A percentile compares a stretch with the other conserved stretches of the same genome.
phyloP scores from a whole-genome alignment of 2,797 vertebrate genomes.

The Leucoraja ocellata region DNA sequence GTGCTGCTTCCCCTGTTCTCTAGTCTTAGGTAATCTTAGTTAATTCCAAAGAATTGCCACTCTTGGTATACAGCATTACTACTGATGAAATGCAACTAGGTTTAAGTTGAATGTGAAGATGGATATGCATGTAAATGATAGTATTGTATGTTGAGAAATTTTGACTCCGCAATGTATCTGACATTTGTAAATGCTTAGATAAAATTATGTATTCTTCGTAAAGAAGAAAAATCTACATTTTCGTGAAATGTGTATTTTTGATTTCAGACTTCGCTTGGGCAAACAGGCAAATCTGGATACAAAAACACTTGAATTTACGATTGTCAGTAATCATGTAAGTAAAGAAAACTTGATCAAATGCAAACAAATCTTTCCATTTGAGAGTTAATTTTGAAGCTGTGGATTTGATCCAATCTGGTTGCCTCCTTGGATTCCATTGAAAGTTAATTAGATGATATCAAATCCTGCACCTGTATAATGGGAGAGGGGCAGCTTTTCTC shows the following conservation, averaged over 20 bases:
- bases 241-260: slow-evolving; percentile 31
- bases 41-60: not conserved
- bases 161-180: not conserved
- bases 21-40: not conserved
- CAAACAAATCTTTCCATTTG: not conserved
- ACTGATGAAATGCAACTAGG: not conserved
- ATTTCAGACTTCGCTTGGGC: slow-evolving; percentile 77
- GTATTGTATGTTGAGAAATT: not conserved
- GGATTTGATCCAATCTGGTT: not conserved
- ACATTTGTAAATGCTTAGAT: not conserved
- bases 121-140: not conserved
- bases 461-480: not conserved
- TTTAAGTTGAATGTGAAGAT: not conserved
- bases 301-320: slow-evolving; percentile 85
- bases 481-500: not conserved
- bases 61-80: not conserved
- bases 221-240: not conserved
- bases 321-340: slow-evolving; percentile 83
- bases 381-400: not conserved
- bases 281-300: slow-evolving; percentile 73
- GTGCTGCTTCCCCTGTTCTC: not conserved
- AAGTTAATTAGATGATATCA: not conserved
- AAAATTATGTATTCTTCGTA: too few species aligned
- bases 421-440: not conserved
- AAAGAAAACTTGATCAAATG: not conserved